Evolutionary conservation across 2,113 vertebrate genomes (phyloP).

Genomic region (Tragelaphus buxtoni): DNA sequence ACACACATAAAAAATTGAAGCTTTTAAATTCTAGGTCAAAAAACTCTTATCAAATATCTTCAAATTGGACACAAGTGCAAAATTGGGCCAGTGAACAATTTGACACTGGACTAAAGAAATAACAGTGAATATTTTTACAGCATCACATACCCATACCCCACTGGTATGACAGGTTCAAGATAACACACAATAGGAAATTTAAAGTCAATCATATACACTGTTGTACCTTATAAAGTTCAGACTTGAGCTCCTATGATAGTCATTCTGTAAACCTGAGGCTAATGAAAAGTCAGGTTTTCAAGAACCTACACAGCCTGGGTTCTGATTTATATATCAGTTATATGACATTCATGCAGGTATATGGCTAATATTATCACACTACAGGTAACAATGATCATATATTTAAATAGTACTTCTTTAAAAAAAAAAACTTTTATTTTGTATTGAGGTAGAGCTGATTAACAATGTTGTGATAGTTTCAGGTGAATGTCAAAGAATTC

Average conservation of each 20-base stretch:
- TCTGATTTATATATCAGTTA: background rate
- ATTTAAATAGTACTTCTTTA: background rate
- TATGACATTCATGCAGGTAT: background rate
- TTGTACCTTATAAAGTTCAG: background rate
- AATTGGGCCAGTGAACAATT: background rate
- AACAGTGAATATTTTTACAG: background rate
- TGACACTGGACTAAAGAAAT: background rate
- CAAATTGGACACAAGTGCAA: background rate
- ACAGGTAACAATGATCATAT: background rate
- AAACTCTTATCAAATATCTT: background rate
- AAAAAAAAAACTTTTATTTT: too few species aligned
- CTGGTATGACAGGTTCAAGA: background rate
- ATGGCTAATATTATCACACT: background rate
- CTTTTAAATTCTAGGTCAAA: constrained; percentile 18
- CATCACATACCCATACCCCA: background rate
- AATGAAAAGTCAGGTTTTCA: background rate
- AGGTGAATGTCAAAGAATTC: too few species aligned
- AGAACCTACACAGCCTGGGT: background rate
- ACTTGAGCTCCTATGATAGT: background rate
- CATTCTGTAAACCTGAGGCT: background rate
- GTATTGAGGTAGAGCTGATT: too few species aligned
- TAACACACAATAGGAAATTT: background rate
- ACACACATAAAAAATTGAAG: background rate
- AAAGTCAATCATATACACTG: background rate
- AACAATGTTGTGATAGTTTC: too few species aligned